These are phyloP conservation scores for Porites cylindrica DNA, from an alignment of 92 coral and sea anemone species.

Conservation along the genomic window DNA sequence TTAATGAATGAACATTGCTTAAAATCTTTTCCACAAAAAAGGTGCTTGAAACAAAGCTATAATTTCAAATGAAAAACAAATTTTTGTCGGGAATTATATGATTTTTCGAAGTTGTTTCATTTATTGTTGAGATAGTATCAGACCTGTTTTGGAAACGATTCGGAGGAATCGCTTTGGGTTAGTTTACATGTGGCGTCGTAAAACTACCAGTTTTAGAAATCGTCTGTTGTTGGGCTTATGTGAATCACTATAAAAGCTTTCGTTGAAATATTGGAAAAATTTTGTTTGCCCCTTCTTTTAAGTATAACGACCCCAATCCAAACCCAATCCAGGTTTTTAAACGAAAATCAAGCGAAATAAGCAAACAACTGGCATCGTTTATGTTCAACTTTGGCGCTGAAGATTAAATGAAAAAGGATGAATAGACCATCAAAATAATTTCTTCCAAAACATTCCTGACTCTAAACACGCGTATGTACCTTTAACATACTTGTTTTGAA, in stretches of 20 bases:
- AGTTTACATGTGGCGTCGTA: constrained; percentile 22
- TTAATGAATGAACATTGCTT: background rate
- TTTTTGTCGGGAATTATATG: background rate
- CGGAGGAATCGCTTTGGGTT: background rate
- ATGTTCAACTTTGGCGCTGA: background rate
- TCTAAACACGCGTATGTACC: too few species aligned
- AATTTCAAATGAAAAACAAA: background rate
- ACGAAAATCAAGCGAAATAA: background rate
- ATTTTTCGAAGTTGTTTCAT: background rate
- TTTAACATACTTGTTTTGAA: too few species aligned
- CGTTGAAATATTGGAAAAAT: background rate
- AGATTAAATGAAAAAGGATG: background rate
- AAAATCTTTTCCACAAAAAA: background rate
- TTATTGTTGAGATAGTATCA: too few species aligned
- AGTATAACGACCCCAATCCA: background rate
- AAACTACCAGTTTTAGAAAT: background rate
- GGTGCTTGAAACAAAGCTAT: background rate
- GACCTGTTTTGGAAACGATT: background rate
- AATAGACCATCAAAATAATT: constrained; percentile 7
- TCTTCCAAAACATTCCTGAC: background rate
- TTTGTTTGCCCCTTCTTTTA: background rate
- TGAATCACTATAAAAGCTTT: background rate
- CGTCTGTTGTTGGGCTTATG: background rate
- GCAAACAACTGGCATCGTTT: background rate
- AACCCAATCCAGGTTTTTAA: background rate